Evolutionary conservation across 2,888 invertebrate genomes (phyloP).

Genomic region (Ryuthela nishihirai): DNA sequence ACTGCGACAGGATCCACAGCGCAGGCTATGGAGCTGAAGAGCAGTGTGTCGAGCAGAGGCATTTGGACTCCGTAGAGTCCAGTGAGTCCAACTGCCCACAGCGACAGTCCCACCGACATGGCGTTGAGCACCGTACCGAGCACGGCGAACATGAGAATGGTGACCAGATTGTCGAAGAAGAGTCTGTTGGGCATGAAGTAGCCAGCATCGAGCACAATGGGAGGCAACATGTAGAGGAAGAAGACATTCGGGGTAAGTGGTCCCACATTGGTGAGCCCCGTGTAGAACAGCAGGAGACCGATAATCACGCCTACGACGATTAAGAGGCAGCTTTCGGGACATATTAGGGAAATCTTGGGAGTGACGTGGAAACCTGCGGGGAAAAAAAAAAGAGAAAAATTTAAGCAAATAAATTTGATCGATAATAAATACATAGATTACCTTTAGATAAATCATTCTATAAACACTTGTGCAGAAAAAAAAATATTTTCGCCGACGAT

Average conservation of each 20-base stretch:
- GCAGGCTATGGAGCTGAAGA: conserved; percentile 88
- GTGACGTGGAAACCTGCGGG: conserved; percentile 93
- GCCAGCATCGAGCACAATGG: conserved; percentile 96
- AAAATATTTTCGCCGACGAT: no score
- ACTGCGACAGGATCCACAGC: conserved; percentile 98
- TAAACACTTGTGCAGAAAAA: no score
- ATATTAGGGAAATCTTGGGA: conserved; percentile 82
- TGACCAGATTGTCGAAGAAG: conserved; percentile 97
- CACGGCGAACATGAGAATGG: conserved; percentile 92
- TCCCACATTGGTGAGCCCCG: conserved; percentile 45
- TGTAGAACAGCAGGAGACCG: conserved; percentile 74
- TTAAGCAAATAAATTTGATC: no score
- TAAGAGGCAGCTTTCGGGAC: conserved; percentile 95
- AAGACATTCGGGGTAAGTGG: conserved; percentile 93
- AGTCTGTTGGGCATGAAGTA: conserved; percentile 96
- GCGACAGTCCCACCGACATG: conserved; percentile 62
- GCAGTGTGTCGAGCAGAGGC: conserved; percentile 70
- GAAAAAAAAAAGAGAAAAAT: conserved; percentile 42
- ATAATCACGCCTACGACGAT: conserved; percentile 93
- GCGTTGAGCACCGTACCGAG: conserved; percentile 95
- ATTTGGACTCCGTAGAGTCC: conserved; percentile 70
- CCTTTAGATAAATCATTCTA: no score
- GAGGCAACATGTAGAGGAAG: conserved; percentile 96
- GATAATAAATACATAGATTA: no score
- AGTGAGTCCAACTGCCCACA: conserved; percentile 78